A percentile compares a stretch with the other conserved stretches of the same genome.
phyloP scores from a whole-genome alignment of 2,888 invertebrate species.

The Ecdyonurus torrentis region DNA sequence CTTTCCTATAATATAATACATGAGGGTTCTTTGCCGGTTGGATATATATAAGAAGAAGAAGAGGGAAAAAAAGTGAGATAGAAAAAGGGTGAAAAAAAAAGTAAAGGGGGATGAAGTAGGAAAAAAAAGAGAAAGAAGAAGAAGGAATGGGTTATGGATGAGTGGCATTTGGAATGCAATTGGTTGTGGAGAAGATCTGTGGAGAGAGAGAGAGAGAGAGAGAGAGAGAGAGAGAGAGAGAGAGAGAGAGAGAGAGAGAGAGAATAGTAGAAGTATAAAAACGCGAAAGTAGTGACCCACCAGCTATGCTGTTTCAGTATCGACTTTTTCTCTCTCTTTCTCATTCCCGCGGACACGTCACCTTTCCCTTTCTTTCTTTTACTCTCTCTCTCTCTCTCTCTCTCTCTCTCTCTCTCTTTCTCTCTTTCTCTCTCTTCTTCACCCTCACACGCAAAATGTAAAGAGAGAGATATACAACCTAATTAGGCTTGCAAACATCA shows the following conservation, averaged over 20 bases:
- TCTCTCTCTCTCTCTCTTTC: background rate
- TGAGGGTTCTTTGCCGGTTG: no score
- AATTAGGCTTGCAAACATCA: background rate
- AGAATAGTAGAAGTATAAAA: no score
- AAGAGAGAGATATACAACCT: background rate
- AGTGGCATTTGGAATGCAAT: constrained; percentile 1
- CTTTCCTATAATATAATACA: no score
- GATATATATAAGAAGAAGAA: no score
- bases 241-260: no score
- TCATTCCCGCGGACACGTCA: background rate
- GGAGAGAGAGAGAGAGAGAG: no score
- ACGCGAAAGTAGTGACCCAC: background rate
- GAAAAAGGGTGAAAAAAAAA: no score
- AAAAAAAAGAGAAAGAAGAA: no score
- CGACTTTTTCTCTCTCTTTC: background rate
- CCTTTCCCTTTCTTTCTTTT: background rate
- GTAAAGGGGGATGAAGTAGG: no score
- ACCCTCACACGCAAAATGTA: background rate
- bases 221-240: no score
- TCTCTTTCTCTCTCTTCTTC: background rate
- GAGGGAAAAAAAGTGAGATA: no score
- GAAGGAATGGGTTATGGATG: constrained; percentile 1
- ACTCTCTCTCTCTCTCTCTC: background rate
- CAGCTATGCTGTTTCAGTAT: background rate
- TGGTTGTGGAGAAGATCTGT: background rate